These are phyloP conservation scores for Apeira syringaria DNA, from an alignment of 2,888 invertebrate species.

Conservation along the genomic window DNA sequence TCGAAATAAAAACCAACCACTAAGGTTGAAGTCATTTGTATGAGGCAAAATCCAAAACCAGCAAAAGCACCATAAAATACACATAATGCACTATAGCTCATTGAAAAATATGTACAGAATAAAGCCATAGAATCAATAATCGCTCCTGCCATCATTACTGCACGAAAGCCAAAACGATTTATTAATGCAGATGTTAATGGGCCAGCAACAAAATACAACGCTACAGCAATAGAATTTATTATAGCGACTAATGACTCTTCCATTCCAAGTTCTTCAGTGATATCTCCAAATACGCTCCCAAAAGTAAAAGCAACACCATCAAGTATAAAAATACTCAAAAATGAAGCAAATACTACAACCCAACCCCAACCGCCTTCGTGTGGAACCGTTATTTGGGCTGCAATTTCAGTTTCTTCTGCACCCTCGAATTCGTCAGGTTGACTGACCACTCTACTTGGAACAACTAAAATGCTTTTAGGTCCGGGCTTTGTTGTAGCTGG, in stretches of 20 bases:
- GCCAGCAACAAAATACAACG: conserved; percentile 61
- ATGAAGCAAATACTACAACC: conserved; percentile 62
- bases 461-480: conserved; percentile 45
- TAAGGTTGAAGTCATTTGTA: conserved; percentile 59
- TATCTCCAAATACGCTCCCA: conserved; percentile 60
- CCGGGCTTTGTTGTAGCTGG: neutral
- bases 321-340: conserved; percentile 53
- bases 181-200: conserved; percentile 69
- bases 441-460: conserved; percentile 52
- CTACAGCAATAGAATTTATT: conserved; percentile 63
- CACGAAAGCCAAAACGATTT: conserved; percentile 72
- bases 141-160: conserved; percentile 65
- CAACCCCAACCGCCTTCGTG: conserved; percentile 74
- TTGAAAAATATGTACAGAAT: conserved; percentile 58
- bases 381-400: conserved; percentile 69
- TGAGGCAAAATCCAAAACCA: conserved; percentile 64
- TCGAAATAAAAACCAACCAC: conserved; percentile 77
- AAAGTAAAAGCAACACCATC: conserved; percentile 68
- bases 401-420: conserved; percentile 70
- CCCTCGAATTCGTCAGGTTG: conserved; percentile 54
- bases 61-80: conserved; percentile 60
- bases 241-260: conserved; percentile 54
- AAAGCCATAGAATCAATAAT: conserved; percentile 54
- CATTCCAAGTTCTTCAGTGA: conserved; percentile 52
- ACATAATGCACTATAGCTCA: conserved; percentile 47